Base-by-base conservation (phyloP, 2,888 invertebrate genomes). In the Limnephilus lunatus region DNA sequence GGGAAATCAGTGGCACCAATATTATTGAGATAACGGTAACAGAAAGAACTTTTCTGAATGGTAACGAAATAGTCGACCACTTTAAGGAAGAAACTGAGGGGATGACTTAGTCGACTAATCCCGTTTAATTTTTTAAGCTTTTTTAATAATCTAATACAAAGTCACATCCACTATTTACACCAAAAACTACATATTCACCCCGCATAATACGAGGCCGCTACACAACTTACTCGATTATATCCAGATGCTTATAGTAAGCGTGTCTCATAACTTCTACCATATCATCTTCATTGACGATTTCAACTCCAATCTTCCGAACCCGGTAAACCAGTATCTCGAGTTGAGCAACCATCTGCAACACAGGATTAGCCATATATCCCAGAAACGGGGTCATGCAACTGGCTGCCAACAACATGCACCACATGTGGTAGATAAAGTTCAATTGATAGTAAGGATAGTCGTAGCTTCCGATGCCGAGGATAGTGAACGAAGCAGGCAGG, bases 271-370 rank as follows among this genome's bases (percentile, higher is more conserved):
- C 19, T 25, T 90, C 48, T 5, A 30, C 25, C 2, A 92, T 81
- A 44, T 90, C 90, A n/a, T 44, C 81, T n/a, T 85, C 85, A 25
- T 82, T 32, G 12, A 14, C 68, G 30, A 90, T 44, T 53, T 90
- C 83, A 15, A 48, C 39, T 31, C 91, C 82, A 1, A 91, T 81
- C n/a, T 48, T 86, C n/a, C 80, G n/a, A 9, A 92, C 81, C 7
- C 85, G 88, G 14, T 89, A 85, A 7, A 68, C 32, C 30, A 92
- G n/a, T 11, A 91, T 91, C 32, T 92, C 89, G 12, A 91, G 48
- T 31, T 92, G 91, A 11, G 89, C 92, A 25, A 92, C 91, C 81
- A 91, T 44, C 30, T 91, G 91, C 44, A 91, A 53, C 5, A 91
- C 81, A n/a, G 85, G 85, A 25, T 31, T 31, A 9, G 91, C 92